phyloP scores from a whole-genome alignment of 1,140 invertebrate species.

The Drosophila orena region DNA sequence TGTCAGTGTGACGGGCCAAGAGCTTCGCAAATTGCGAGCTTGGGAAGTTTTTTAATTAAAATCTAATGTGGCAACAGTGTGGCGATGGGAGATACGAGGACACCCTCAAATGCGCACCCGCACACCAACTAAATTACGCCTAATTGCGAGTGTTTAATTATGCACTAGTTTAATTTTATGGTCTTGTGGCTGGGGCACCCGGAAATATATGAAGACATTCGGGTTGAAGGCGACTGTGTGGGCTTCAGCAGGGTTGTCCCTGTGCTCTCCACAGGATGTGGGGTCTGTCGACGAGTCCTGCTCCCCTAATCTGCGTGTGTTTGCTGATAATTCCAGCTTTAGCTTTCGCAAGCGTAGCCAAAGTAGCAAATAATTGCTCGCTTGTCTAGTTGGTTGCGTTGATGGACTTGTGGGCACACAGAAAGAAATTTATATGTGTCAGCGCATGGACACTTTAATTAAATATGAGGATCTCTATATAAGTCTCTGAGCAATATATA shows the following conservation, averaged over 20 bases:
- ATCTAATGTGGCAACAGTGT: conserved; percentile 84
- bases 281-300: background rate
- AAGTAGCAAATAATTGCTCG: conserved; percentile 82
- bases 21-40: conserved; percentile 52
- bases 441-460: too few relatives aligned
- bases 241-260: conserved; percentile 34
- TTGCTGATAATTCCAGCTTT: conserved; percentile 67
- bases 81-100: conserved; percentile 8
- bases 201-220: conserved; percentile 53
- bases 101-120: conserved; percentile 12
- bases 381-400: conserved; percentile 47
- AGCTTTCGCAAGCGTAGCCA: conserved; percentile 74
- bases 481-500: background rate
- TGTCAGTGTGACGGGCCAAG: conserved; percentile 40
- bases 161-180: conserved; percentile 84
- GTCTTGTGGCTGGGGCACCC: conserved; percentile 66
- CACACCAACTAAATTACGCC: conserved; percentile 82
- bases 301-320: conserved; percentile 39
- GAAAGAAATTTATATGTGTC: background rate
- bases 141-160: conserved; percentile 85
- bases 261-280: conserved; percentile 42
- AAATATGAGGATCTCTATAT: background rate
- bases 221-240: conserved; percentile 10
- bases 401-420: conserved; percentile 10
- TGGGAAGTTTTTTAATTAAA: conserved; percentile 82